Evolutionary conservation across 2,888 invertebrate species (phyloP).

Genomic region (Arge pagana): DNA sequence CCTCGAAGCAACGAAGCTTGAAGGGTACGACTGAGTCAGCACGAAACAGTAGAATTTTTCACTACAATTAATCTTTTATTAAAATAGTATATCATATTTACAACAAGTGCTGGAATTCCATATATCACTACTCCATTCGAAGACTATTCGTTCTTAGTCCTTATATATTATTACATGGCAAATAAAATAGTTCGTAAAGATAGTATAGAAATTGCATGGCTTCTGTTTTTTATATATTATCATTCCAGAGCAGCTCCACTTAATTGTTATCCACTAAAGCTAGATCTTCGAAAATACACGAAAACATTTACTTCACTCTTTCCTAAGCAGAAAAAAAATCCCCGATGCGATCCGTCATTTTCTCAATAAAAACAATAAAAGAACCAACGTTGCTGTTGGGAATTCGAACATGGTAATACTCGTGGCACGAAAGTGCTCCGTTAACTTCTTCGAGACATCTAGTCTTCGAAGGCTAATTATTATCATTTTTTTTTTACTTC

Average conservation of each 20-base stretch:
- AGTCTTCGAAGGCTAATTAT: too few species aligned
- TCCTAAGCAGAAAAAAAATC: background rate
- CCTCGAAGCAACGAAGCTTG: too few species aligned
- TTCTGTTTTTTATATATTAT: constrained; percentile 9
- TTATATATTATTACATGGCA: constrained; percentile 13
- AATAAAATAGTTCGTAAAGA: constrained; percentile 13
- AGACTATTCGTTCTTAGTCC: constrained; percentile 16
- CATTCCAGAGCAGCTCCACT: constrained; percentile 1
- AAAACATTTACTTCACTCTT: too few species aligned
- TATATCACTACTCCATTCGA: constrained; percentile 1
- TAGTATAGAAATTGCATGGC: constrained; percentile 10
- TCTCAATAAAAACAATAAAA: too few species aligned
- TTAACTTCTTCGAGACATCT: too few species aligned
- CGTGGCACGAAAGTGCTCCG: too few species aligned
- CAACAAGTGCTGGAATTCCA: constrained; percentile 35
- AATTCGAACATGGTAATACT: too few species aligned
- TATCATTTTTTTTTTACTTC: too few species aligned
- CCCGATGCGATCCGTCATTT: background rate
- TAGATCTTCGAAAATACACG: background rate
- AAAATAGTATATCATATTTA: constrained; percentile 57
- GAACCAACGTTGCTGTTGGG: too few species aligned
- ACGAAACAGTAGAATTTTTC: constrained; percentile 8
- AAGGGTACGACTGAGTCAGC: too few species aligned
- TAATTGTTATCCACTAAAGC: background rate
- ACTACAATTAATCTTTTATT: constrained; percentile 48